phyloP scores from a whole-genome alignment of 2,113 vertebrate genomes.

The Percopsis transmontana region DNA sequence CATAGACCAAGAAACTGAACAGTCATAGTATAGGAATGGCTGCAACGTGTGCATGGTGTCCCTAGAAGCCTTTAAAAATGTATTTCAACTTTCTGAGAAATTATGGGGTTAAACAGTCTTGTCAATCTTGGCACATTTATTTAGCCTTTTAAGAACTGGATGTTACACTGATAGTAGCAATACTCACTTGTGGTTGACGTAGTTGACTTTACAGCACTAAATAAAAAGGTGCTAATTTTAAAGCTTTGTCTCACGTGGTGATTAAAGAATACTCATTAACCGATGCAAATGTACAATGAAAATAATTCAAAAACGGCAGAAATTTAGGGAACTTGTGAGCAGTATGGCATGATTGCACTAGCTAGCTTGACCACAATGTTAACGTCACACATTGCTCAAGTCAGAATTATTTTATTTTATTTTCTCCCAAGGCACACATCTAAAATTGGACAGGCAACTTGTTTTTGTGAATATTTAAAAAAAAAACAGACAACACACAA shows the following conservation, averaged over 20 bases:
- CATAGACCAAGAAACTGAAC: too few species aligned
- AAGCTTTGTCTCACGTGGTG: neutral
- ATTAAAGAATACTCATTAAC: too few species aligned
- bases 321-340: too few species aligned
- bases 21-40: too few species aligned
- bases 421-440: conserved; percentile 19
- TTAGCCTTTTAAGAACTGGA: neutral
- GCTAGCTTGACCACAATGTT: too few species aligned
- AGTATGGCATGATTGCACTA: too few species aligned
- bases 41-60: too few species aligned
- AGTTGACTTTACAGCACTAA: neutral
- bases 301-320: too few species aligned
- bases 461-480: neutral
- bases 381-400: conserved; percentile 3
- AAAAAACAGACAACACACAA: neutral
- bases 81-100: too few species aligned
- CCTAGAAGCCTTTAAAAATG: too few species aligned
- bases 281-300: too few species aligned
- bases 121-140: conserved; percentile 5
- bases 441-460: conserved; percentile 3
- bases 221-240: conserved; percentile 7
- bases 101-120: neutral
- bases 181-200: conserved; percentile 1
- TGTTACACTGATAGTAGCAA: conserved; percentile 8
- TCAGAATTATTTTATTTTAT: conserved; percentile 3